Evolutionary conservation across 1,140 invertebrate genomes (phyloP).

Genomic region (Ericerus pela): DNA sequence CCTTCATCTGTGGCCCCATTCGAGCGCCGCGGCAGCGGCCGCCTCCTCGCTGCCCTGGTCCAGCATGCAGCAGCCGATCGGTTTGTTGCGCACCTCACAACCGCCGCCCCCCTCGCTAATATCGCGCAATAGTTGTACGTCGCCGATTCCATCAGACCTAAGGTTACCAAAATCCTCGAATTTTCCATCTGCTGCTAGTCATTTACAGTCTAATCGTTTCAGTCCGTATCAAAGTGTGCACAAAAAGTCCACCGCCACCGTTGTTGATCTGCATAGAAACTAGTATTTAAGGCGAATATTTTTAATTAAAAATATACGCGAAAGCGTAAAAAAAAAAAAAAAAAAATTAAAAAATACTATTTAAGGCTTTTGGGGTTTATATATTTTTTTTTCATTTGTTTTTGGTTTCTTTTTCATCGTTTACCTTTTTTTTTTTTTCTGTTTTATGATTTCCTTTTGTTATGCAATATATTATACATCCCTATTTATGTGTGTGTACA

Average conservation of each 20-base stretch:
- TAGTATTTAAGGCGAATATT: not conserved
- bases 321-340: too few relatives aligned
- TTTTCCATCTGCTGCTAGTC: conserved; percentile 9
- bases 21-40: not conserved
- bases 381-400: not conserved
- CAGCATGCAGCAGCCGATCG: conserved; percentile 1
- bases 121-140: conserved; percentile 6
- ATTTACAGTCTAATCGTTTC: conserved; percentile 10
- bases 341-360: too few relatives aligned
- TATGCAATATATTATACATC: not conserved
- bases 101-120: conserved; percentile 3
- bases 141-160: conserved; percentile 5
- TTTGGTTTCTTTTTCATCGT: not conserved
- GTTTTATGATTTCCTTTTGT: not conserved
- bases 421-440: not conserved
- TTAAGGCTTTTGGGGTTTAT: too few relatives aligned
- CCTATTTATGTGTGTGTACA: too few relatives aligned
- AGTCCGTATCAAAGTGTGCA: conserved; percentile 8
- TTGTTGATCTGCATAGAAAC: conserved; percentile 9
- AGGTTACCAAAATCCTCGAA: conserved; percentile 7
- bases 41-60: conserved; percentile 3
- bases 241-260: conserved; percentile 3
- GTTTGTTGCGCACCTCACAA: not conserved
- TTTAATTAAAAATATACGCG: not conserved
- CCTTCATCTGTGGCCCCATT: conserved; percentile 6